phyloP scores from a whole-genome alignment of 2,113 vertebrate species.

The Sisor rabdophorus region DNA sequence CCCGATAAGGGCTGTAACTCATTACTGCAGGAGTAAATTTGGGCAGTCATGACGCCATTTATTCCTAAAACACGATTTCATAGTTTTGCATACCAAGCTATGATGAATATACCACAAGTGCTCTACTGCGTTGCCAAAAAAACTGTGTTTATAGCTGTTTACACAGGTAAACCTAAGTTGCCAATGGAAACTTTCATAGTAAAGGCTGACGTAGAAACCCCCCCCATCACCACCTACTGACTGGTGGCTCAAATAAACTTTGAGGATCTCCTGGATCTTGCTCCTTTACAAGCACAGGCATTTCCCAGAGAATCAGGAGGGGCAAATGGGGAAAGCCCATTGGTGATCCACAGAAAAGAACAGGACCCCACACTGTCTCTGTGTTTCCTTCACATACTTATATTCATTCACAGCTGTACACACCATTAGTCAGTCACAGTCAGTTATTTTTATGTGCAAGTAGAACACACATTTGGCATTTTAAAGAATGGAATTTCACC shows the following conservation, averaged over 20 bases:
- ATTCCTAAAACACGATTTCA: constrained; percentile 1
- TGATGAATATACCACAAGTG: constrained; percentile 29
- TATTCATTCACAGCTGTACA: constrained; percentile 47
- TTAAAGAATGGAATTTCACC: constrained; percentile 34
- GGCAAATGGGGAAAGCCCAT: constrained; percentile 48
- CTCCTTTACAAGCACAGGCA: constrained; percentile 54
- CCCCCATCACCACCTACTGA: neutral
- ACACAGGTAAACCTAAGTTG: constrained; percentile 36
- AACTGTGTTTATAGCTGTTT: constrained; percentile 39
- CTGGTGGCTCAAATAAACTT: constrained; percentile 37
- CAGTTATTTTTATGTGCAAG: constrained; percentile 56
- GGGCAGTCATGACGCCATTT: constrained; percentile 2
- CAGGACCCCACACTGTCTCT: constrained; percentile 54
- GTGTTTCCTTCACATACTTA: constrained; percentile 39
- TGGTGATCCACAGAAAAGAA: constrained; percentile 41
- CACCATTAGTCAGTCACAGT: constrained; percentile 48
- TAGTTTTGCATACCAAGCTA: neutral
- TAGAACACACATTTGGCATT: constrained; percentile 29
- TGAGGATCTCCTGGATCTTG: constrained; percentile 38
- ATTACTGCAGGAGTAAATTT: neutral
- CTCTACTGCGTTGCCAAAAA: constrained; percentile 35
- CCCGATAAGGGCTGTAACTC: constrained; percentile 8
- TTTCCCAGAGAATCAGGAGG: constrained; percentile 51
- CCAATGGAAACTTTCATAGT: constrained; percentile 36
- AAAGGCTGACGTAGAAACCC: constrained; percentile 21